Conservation (phyloP, 35 echinoderm and acorn worm species). For the Acanthaster planci region DNA sequence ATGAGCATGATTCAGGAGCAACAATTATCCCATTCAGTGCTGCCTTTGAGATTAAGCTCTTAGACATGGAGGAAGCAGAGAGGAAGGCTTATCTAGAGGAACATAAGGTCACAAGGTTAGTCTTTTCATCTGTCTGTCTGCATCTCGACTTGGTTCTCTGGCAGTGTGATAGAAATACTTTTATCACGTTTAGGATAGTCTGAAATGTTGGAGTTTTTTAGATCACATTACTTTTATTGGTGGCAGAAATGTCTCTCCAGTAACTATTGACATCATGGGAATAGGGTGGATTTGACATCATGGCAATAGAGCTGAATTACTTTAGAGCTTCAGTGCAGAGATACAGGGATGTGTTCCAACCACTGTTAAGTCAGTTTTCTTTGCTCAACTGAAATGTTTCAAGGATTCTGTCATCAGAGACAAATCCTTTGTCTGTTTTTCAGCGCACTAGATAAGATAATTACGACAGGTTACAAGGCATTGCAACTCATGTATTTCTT, state of each 20-base stretch:
- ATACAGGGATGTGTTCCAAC: not conserved
- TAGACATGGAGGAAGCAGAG: conserved; percentile 83
- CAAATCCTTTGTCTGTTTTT: not conserved
- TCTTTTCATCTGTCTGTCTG: not conserved
- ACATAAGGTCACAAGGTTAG: conserved; percentile 58
- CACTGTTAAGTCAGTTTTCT: not conserved
- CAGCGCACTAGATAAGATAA: conserved; percentile 82
- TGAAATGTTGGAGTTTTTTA: no score
- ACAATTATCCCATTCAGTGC: conserved; percentile 89
- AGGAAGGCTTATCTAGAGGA: conserved; percentile 73
- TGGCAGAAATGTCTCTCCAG: no score
- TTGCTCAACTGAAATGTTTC: not conserved
- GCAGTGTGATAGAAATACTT: not conserved
- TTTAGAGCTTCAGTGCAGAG: not conserved
- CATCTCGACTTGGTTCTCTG: not conserved
- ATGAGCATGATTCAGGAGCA: conserved; percentile 86
- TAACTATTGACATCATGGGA: no score
- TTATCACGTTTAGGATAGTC: not conserved
- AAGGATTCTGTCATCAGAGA: not conserved
- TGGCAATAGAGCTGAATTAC: not conserved
- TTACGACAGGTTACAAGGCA: conserved; percentile 73
- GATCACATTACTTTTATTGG: no score
- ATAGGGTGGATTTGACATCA: no score
- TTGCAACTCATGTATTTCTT: conserved; percentile 95
- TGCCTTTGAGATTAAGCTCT: conserved; percentile 68